Evolutionary conservation across 2,888 invertebrate genomes (phyloP).

Genomic region (Caenorhabditis sp.): DNA sequence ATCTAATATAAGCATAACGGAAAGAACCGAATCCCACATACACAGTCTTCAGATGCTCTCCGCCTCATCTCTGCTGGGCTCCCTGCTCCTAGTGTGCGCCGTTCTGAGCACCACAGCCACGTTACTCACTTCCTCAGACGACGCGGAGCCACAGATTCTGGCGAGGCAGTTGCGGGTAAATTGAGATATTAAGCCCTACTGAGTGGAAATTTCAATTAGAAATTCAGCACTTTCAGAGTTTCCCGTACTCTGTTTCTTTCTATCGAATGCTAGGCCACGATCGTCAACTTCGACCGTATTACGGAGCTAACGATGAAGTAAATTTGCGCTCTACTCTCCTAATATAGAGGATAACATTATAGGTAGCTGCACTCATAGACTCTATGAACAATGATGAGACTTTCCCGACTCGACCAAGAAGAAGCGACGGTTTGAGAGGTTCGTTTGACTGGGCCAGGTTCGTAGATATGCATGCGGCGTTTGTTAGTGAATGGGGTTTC

Average conservation of each 20-base stretch:
- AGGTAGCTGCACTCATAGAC: slow-evolving; percentile 63
- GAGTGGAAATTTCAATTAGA: neutral
- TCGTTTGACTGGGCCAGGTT: slow-evolving; percentile 54
- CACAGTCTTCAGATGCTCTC: slow-evolving; percentile 39
- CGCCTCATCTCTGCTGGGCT: slow-evolving; percentile 59
- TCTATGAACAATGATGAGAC: slow-evolving; percentile 60
- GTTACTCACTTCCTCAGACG: slow-evolving; percentile 17
- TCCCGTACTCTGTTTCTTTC: slow-evolving; percentile 76
- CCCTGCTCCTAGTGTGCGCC: slow-evolving; percentile 54
- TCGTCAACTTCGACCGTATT: slow-evolving; percentile 67
- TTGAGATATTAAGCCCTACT: too few relatives aligned
- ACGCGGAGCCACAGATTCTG: slow-evolving; percentile 25
- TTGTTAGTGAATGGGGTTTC: neutral
- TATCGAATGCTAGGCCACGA: slow-evolving; percentile 74
- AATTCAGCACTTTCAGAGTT: slow-evolving; percentile 69
- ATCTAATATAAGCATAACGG: slow-evolving; percentile 1
- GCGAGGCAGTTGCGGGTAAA: slow-evolving; percentile 42
- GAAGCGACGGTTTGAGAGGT: slow-evolving; percentile 61
- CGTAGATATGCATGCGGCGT: slow-evolving; percentile 7
- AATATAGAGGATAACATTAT: neutral
- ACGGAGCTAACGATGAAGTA: slow-evolving; percentile 71
- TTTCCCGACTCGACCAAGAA: slow-evolving; percentile 42
- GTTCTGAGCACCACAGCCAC: slow-evolving; percentile 43
- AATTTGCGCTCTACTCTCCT: too few relatives aligned
- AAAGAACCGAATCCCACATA: neutral